phyloP scores from a whole-genome alignment of 2,888 invertebrate genomes.

The Morpho helenor region DNA sequence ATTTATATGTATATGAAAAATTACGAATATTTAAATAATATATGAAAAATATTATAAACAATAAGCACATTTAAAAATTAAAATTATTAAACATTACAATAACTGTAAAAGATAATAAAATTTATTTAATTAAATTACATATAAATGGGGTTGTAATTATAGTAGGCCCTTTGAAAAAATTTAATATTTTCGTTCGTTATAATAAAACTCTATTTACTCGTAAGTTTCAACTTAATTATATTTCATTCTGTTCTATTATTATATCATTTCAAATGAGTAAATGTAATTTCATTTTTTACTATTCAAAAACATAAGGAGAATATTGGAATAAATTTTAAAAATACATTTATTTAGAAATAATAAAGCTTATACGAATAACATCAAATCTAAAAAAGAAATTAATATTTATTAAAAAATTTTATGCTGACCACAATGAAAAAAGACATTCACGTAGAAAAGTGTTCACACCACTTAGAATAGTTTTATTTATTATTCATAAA shows the following conservation, averaged over 20 bases:
- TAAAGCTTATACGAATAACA: neutral
- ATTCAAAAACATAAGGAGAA: neutral
- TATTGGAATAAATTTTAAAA: neutral
- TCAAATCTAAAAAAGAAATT: constrained; percentile 2
- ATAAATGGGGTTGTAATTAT: no score
- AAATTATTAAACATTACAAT: no score
- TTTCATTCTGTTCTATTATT: no score
- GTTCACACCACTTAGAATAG: constrained; percentile 6
- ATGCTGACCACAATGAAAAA: constrained; percentile 5
- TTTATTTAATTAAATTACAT: no score
- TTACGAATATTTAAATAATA: neutral
- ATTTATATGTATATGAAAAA: neutral
- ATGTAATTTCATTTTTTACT: neutral
- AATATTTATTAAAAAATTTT: neutral
- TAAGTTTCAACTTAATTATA: no score
- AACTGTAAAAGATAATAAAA: no score
- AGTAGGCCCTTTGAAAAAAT: no score
- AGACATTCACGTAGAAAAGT: constrained; percentile 14
- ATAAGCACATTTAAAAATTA: neutral
- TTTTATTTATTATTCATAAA: constrained; percentile 1
- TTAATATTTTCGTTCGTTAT: no score
- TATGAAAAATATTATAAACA: neutral
- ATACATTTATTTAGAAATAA: no score
- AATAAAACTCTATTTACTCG: no score
- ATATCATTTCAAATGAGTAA: no score